Conservation (phyloP, 35 echinoderm and acorn worm species). For the Ophiothrix spiculata region DNA sequence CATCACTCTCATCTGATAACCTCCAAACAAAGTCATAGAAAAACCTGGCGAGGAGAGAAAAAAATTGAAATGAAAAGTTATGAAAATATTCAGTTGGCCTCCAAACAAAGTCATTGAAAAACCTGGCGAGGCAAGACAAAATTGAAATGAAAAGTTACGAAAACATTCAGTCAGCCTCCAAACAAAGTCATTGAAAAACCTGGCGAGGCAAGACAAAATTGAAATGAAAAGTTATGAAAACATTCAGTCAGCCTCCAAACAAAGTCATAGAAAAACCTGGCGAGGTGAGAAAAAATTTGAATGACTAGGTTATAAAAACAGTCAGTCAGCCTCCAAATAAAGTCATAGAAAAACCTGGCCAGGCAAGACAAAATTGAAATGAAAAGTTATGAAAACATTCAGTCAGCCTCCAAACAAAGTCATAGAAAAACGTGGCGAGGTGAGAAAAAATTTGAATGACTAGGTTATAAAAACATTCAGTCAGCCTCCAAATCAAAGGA, state of each 20-base stretch:
- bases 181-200: not conserved
- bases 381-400: too few relatives aligned
- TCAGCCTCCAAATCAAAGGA: too few relatives aligned
- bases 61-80: not conserved
- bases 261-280: slow-evolving; percentile 1
- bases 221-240: not conserved
- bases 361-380: too few relatives aligned
- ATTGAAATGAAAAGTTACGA: not conserved
- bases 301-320: not conserved
- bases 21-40: slow-evolving; percentile 9
- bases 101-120: slow-evolving; percentile 1
- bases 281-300: not conserved
- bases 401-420: too few relatives aligned
- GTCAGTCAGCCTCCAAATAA: too few relatives aligned
- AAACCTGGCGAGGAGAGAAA: not conserved
- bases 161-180: not conserved
- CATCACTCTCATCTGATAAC: slow-evolving; percentile 6
- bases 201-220: not conserved
- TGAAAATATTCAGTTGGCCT: not conserved
- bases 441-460: too few relatives aligned
- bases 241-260: not conserved
- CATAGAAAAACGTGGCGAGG: too few relatives aligned
- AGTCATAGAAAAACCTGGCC: too few relatives aligned
- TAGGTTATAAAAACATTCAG: too few relatives aligned
- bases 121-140: not conserved